Evolutionary conservation across 2,888 invertebrate species (phyloP).

Genomic region (Conops quadrifasciatus): DNA sequence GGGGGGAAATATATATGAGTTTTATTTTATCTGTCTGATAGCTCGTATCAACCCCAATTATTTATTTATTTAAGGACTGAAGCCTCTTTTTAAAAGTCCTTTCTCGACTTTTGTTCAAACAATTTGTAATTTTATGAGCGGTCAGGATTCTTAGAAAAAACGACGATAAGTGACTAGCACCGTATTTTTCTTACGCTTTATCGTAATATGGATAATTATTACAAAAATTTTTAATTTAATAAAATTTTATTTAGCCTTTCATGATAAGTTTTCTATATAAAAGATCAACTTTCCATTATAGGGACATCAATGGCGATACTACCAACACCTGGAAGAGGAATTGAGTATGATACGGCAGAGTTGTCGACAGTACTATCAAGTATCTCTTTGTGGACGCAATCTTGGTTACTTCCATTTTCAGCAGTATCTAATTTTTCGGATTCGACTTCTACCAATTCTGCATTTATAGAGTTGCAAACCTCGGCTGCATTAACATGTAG

Average conservation of each 20-base stretch:
- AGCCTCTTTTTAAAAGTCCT: too few relatives aligned
- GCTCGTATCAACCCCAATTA: too few relatives aligned
- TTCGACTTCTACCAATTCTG: neutral
- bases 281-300: slow-evolving; percentile 43
- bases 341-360: slow-evolving; percentile 57
- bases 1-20: too few relatives aligned
- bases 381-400: slow-evolving; percentile 32
- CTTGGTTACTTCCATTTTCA: slow-evolving; percentile 35
- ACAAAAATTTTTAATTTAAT: too few relatives aligned
- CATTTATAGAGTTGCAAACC: slow-evolving; percentile 7
- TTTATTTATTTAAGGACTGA: too few relatives aligned
- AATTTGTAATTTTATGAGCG: too few relatives aligned
- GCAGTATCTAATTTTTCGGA: neutral
- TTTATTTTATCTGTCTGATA: too few relatives aligned
- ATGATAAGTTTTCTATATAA: neutral
- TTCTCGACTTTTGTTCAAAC: too few relatives aligned
- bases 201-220: too few relatives aligned
- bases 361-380: slow-evolving; percentile 42
- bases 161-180: too few relatives aligned
- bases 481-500: slow-evolving; percentile 44
- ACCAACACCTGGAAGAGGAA: slow-evolving; percentile 59
- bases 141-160: too few relatives aligned
- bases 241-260: neutral
- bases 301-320: slow-evolving; percentile 59
- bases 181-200: too few relatives aligned